Evolutionary conservation across 2,888 invertebrate genomes (phyloP).

Genomic region (Cartodere bifasciata): DNA sequence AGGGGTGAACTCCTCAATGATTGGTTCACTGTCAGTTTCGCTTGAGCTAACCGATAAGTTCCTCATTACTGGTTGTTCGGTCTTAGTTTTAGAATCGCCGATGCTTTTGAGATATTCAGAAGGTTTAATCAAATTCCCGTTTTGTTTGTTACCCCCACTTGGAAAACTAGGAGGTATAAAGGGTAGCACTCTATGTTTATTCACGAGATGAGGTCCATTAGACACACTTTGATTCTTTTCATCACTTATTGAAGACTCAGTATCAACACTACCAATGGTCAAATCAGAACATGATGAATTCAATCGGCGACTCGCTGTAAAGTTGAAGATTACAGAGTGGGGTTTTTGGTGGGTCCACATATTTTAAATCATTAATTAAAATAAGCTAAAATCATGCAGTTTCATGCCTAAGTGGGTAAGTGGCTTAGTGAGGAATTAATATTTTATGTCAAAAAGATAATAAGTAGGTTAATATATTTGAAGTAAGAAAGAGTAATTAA

Average conservation of each 20-base stretch:
- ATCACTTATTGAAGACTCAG: constrained; percentile 37
- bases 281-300: constrained; percentile 35
- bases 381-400: too few relatives aligned
- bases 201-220: constrained; percentile 51
- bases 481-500: too few relatives aligned
- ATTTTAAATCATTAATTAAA: too few relatives aligned
- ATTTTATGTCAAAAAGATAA: too few relatives aligned
- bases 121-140: constrained; percentile 78
- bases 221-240: constrained; percentile 27
- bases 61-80: constrained; percentile 80
- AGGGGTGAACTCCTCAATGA: constrained; percentile 40
- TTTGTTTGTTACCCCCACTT: constrained; percentile 46
- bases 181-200: constrained; percentile 74
- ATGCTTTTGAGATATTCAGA: constrained; percentile 85
- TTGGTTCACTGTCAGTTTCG: constrained; percentile 7
- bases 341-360: too few relatives aligned
- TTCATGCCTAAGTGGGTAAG: too few relatives aligned
- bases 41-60: constrained; percentile 89
- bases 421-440: too few relatives aligned
- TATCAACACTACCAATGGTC: constrained; percentile 37
- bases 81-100: too few relatives aligned
- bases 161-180: constrained; percentile 89
- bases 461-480: too few relatives aligned
- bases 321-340: too few relatives aligned
- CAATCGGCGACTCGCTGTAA: constrained; percentile 31